These are phyloP conservation scores for Dendrolimus houi DNA, from an alignment of 2,888 invertebrate species.

Conservation along the genomic window DNA sequence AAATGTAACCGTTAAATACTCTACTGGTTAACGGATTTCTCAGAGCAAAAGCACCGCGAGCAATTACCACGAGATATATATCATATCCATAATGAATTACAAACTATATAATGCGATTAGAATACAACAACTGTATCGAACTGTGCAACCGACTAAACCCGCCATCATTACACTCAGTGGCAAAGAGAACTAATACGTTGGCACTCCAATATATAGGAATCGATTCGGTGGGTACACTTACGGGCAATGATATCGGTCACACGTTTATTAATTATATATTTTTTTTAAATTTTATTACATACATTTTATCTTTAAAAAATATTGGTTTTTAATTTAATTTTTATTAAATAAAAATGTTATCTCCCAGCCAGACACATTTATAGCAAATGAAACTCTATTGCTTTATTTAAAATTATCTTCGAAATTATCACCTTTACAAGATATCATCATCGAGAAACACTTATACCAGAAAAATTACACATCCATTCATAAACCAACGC, in stretches of 20 bases:
- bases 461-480: too few relatives aligned
- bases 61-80: slow-evolving; percentile 17
- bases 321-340: background rate
- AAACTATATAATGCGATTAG: slow-evolving; percentile 61
- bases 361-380: slow-evolving; percentile 28
- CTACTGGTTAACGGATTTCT: background rate
- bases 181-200: slow-evolving; percentile 22
- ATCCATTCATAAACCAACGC: too few relatives aligned
- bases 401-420: background rate
- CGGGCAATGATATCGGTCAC: slow-evolving; percentile 27
- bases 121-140: slow-evolving; percentile 40
- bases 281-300: slow-evolving; percentile 19
- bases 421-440: background rate
- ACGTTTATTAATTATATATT: slow-evolving; percentile 4
- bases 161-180: slow-evolving; percentile 16
- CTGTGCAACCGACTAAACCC: slow-evolving; percentile 11
- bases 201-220: slow-evolving; percentile 32
- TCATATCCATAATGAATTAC: slow-evolving; percentile 32
- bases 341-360: slow-evolving; percentile 5
- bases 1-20: too few relatives aligned
- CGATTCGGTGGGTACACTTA: slow-evolving; percentile 57
- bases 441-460: too few relatives aligned
- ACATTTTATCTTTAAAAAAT: slow-evolving; percentile 13
- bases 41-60: slow-evolving; percentile 50
- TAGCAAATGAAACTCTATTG: background rate